Percentiles rank a stretch among this genome's conserved stretches.
Conservation (phyloP, 2,113 vertebrate genomes). For the Hippocampus zosterae region DNA sequence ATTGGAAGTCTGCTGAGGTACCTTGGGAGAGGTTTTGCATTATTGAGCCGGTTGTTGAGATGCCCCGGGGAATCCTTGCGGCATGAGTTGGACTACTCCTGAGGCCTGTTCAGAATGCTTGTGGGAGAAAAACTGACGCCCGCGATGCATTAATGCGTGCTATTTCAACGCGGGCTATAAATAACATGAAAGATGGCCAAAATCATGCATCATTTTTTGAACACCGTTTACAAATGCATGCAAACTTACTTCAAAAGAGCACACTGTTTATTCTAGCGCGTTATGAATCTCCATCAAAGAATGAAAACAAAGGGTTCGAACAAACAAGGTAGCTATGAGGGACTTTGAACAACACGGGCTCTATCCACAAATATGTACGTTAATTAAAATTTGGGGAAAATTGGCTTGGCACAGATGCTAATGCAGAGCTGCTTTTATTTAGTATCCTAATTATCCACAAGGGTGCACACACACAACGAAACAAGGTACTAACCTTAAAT, state of each 20-base stretch:
- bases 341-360: conserved; percentile 57
- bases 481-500: conserved; percentile 86
- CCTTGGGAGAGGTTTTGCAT: conserved; percentile 64
- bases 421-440: conserved; percentile 35
- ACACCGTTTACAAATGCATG: conserved; percentile 30
- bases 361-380: conserved; percentile 48
- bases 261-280: conserved; percentile 50
- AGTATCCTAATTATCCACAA: conserved; percentile 11
- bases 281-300: conserved; percentile 58
- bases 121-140: conserved; percentile 53
- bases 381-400: conserved; percentile 53
- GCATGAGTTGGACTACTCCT: conserved; percentile 59
- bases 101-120: conserved; percentile 56
- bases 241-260: conserved; percentile 63
- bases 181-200: conserved; percentile 71
- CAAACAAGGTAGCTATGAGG: conserved; percentile 59
- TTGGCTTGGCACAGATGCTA: conserved; percentile 39
- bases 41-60: conserved; percentile 66
- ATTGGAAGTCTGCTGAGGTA: conserved; percentile 42
- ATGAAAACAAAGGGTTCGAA: conserved; percentile 49
- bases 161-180: conserved; percentile 63
- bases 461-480: conserved; percentile 20
- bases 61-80: conserved; percentile 61
- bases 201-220: conserved; percentile 61
- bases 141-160: conserved; percentile 61